Evolutionary conservation across 2,888 invertebrate genomes (phyloP).

Genomic region (Pyrrhia umbra): DNA sequence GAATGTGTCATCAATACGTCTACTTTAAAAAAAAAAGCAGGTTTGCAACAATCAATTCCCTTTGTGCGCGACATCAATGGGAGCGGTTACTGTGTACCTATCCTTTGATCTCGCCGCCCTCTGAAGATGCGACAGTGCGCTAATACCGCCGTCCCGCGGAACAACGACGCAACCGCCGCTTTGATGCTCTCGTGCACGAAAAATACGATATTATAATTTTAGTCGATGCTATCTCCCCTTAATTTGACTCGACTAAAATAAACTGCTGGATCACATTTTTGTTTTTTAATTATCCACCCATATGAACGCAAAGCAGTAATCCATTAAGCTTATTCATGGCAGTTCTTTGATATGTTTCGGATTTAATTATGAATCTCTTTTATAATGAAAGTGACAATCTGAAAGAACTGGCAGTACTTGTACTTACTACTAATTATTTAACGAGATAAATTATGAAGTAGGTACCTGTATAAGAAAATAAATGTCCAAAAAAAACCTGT

Average conservation of each 20-base stretch:
- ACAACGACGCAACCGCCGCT: slow-evolving; percentile 78
- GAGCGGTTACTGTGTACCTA: slow-evolving; percentile 89
- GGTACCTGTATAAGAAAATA: no score
- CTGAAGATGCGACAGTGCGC: slow-evolving; percentile 89
- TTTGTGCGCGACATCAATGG: slow-evolving; percentile 90
- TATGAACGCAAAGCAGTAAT: neutral
- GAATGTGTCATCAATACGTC: slow-evolving; percentile 83
- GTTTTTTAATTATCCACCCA: slow-evolving; percentile 41
- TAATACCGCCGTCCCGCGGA: slow-evolving; percentile 81
- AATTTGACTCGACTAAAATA: slow-evolving; percentile 58
- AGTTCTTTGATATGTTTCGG: slow-evolving; percentile 15
- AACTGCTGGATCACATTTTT: slow-evolving; percentile 44
- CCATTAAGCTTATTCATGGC: neutral
- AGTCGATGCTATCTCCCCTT: slow-evolving; percentile 59
- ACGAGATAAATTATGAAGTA: neutral
- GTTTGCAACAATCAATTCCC: slow-evolving; percentile 90
- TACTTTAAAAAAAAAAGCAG: slow-evolving; percentile 81
- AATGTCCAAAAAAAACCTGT: no score
- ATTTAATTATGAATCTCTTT: neutral
- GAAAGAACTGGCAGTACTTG: neutral
- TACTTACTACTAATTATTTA: neutral
- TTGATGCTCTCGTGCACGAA: slow-evolving; percentile 57
- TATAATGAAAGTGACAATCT: neutral
- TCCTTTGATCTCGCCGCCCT: slow-evolving; percentile 90
- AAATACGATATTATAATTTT: slow-evolving; percentile 62